These are phyloP conservation scores for Selenia dentaria DNA, from an alignment of 2,888 invertebrate species.

Conservation along the genomic window DNA sequence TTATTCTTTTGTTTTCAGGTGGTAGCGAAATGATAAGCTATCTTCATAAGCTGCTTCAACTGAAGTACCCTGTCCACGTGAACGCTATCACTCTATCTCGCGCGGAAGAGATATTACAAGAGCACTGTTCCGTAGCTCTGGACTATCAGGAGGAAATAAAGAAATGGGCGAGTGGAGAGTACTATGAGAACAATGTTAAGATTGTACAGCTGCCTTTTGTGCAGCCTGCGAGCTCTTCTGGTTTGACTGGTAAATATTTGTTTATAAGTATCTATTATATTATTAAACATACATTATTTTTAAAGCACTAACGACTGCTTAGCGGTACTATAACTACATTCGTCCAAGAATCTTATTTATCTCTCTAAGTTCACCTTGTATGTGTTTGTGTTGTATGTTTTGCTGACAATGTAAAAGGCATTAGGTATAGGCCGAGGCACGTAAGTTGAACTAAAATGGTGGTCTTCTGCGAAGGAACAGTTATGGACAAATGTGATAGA, in stretches of 20 bases:
- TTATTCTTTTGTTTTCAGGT: too few species aligned
- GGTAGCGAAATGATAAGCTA: constrained; percentile 94
- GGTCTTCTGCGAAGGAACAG: too few species aligned
- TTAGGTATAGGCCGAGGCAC: too few species aligned
- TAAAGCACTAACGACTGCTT: too few species aligned
- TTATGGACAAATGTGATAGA: too few species aligned
- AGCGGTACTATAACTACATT: too few species aligned
- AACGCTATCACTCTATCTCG: constrained; percentile 94
- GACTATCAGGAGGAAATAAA: constrained; percentile 92
- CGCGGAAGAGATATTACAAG: constrained; percentile 93
- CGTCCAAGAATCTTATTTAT: too few species aligned
- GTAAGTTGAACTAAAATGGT: too few species aligned
- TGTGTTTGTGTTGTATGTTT: too few species aligned
- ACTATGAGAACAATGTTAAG: constrained; percentile 92
- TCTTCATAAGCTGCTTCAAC: constrained; percentile 93
- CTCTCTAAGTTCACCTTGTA: too few species aligned
- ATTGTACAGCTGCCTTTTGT: constrained; percentile 95
- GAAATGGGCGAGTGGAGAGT: constrained; percentile 92
- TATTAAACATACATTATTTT: too few species aligned
- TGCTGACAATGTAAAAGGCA: too few species aligned
- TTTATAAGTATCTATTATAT: background rate
- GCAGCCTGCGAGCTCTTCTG: constrained; percentile 85
- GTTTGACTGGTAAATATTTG: constrained; percentile 80
- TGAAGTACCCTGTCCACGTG: constrained; percentile 96
- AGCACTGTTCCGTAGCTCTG: constrained; percentile 90